Percentiles rank a stretch among this genome's conserved stretches.
Conservation (phyloP, 1,140 invertebrate species). For the Papilio dardanus region DNA sequence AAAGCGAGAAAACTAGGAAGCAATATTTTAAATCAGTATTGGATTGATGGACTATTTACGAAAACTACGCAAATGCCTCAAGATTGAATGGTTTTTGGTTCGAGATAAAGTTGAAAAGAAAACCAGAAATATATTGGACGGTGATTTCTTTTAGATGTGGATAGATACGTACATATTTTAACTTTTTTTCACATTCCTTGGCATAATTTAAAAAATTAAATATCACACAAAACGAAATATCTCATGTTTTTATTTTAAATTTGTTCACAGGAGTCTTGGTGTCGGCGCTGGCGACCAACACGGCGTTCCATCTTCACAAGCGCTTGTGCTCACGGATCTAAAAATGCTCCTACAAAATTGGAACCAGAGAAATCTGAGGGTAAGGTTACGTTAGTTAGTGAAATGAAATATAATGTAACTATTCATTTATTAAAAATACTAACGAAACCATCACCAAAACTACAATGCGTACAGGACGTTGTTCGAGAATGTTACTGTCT, state of each 20-base stretch:
- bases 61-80: conserved; percentile 6
- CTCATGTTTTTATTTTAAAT: conserved; percentile 38
- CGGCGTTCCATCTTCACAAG: conserved; percentile 74
- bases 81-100: too few species aligned
- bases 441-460: conserved; percentile 75
- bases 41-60: conserved; percentile 12
- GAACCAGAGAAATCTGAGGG: conserved; percentile 74
- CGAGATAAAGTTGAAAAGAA: too few species aligned
- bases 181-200: too few species aligned
- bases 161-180: too few species aligned
- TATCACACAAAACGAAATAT: not conserved
- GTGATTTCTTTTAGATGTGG: too few species aligned
- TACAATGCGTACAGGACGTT: conserved; percentile 51
- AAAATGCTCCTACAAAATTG: conserved; percentile 68
- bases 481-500: conserved; percentile 51
- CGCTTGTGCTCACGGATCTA: conserved; percentile 70
- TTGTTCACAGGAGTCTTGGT: conserved; percentile 80
- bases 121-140: too few species aligned
- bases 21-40: not conserved
- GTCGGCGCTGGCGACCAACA: conserved; percentile 75
- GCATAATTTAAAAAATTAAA: not conserved
- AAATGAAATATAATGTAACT: conserved; percentile 52
- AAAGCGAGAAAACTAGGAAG: not conserved
- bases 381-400: conserved; percentile 56
- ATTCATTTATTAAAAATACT: conserved; percentile 68